phyloP scores from a whole-genome alignment of 2,888 invertebrate species.

The Ophion costatus region DNA sequence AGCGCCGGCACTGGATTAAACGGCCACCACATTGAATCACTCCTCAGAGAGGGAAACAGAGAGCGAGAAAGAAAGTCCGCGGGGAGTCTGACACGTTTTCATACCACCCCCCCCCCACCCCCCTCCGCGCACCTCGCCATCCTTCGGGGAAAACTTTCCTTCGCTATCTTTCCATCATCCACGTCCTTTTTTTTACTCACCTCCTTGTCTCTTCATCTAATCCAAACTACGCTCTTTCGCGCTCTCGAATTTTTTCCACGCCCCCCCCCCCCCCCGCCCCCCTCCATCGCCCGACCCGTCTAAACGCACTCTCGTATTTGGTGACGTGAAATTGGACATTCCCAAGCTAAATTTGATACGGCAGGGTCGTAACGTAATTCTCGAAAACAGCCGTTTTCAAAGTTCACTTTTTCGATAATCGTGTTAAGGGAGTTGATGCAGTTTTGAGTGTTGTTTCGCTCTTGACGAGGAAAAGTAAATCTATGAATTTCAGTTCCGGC shows the following conservation, averaged over 20 bases:
- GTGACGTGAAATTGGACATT: not conserved
- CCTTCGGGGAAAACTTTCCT: conserved; percentile 18
- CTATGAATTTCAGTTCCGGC: no score
- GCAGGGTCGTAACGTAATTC: not conserved
- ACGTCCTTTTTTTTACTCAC: conserved; percentile 46
- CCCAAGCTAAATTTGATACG: not conserved
- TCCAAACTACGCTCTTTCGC: conserved; percentile 35
- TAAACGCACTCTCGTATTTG: not conserved
- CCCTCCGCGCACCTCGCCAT: not conserved
- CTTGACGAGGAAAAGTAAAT: not conserved
- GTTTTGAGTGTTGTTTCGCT: not conserved
- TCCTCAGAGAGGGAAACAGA: conserved; percentile 39
- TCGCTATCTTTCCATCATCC: conserved; percentile 28
- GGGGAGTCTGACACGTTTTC: conserved; percentile 32
- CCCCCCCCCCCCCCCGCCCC: not conserved
- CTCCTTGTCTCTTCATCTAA: conserved; percentile 37
- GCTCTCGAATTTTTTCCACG: not conserved
- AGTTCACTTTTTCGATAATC: not conserved
- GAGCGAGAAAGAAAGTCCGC: conserved; percentile 53
- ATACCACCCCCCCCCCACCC: not conserved
- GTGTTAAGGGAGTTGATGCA: not conserved
- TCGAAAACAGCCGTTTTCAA: not conserved
- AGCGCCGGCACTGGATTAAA: conserved; percentile 82
- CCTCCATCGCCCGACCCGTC: not conserved
- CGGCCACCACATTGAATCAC: conserved; percentile 71